Conservation (phyloP, 2,888 invertebrate genomes). For the Luperina nickerlii region DNA sequence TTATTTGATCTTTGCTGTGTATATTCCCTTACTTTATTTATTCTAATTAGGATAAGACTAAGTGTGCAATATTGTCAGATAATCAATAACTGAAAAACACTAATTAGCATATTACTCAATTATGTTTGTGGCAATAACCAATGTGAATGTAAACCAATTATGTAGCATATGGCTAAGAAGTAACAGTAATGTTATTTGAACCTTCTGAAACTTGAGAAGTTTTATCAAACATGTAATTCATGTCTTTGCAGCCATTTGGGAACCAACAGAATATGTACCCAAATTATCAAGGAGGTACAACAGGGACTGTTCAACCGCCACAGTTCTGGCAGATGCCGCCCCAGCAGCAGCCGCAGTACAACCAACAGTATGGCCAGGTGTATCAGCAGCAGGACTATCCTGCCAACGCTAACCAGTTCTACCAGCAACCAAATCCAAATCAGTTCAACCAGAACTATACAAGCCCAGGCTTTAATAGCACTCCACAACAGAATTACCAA, state of each 20-base stretch:
- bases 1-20: constrained; percentile 11
- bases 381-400: constrained; percentile 81
- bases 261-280: constrained; percentile 82
- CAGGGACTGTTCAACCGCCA: constrained; percentile 70
- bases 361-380: constrained; percentile 85
- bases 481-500: constrained; percentile 76
- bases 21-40: constrained; percentile 14
- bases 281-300: constrained; percentile 76
- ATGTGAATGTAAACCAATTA: constrained; percentile 25
- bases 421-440: constrained; percentile 69
- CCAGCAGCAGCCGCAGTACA: constrained; percentile 76
- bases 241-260: constrained; percentile 80
- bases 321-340: constrained; percentile 80
- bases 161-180: constrained; percentile 47
- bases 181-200: background rate
- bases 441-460: constrained; percentile 82
- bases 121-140: constrained; percentile 14
- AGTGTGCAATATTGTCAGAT: constrained; percentile 11
- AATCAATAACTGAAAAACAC: constrained; percentile 19
- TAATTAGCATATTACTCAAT: constrained; percentile 44
- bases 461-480: constrained; percentile 74
- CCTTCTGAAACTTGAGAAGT: background rate
- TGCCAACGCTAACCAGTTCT: constrained; percentile 81
- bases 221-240: constrained; percentile 6
- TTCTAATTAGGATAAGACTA: background rate